Evolutionary conservation across 2,888 invertebrate genomes (phyloP).

Genomic region (Tetragnatha montana): DNA sequence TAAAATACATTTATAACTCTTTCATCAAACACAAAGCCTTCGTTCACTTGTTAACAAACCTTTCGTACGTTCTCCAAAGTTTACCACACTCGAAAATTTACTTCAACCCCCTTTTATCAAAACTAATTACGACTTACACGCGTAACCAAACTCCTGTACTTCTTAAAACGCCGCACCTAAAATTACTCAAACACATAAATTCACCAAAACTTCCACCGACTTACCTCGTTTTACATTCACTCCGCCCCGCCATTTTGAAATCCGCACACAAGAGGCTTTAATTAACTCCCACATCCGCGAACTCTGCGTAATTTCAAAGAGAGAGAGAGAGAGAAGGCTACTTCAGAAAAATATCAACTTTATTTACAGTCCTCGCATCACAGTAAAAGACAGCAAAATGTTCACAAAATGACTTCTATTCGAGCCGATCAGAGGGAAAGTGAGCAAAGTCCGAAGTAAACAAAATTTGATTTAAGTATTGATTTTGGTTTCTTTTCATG

Average conservation of each 20-base stretch:
- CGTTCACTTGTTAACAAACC: no score
- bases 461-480: no score
- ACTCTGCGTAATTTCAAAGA: no score
- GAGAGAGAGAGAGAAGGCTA: background rate
- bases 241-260: background rate
- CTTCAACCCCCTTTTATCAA: background rate
- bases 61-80: background rate
- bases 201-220: background rate
- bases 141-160: no score
- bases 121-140: background rate
- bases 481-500: no score
- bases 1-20: no score
- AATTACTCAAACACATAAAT: background rate
- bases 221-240: background rate
- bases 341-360: constrained; percentile 63
- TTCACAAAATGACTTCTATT: constrained; percentile 52
- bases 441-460: no score
- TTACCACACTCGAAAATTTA: background rate
- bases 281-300: background rate
- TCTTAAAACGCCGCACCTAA: background rate
- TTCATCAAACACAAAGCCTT: no score
- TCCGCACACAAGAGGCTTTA: background rate
- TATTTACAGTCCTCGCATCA: constrained; percentile 67
- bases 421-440: no score
- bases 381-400: constrained; percentile 66